A percentile compares a stretch with the other conserved stretches of the same genome.
Evolutionary conservation across 2,888 invertebrate species (phyloP).

Genomic region (Apantesis nais): DNA sequence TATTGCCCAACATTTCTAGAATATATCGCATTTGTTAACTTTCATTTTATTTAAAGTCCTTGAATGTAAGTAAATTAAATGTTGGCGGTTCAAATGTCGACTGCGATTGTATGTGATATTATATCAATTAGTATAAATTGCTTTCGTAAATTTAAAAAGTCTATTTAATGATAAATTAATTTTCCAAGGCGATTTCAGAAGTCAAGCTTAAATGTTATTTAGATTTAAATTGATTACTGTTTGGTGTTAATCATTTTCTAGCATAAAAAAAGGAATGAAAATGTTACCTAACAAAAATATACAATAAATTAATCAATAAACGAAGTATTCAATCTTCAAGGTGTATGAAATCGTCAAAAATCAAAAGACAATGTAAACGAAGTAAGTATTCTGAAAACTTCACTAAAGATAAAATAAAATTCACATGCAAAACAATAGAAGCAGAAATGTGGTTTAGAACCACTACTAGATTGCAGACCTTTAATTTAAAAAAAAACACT

Average conservation of each 20-base stretch:
- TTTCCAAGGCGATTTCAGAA: neutral
- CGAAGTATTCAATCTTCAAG: neutral
- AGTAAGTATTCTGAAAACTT: slow-evolving; percentile 1
- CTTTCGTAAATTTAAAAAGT: neutral
- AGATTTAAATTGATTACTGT: neutral
- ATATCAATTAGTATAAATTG: neutral
- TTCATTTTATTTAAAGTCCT: slow-evolving; percentile 45
- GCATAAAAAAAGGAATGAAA: neutral
- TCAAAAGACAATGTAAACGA: neutral
- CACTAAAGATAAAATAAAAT: slow-evolving; percentile 45
- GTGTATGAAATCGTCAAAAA: neutral
- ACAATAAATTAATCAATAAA: neutral
- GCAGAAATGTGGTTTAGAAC: slow-evolving; percentile 79
- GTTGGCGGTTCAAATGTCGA: slow-evolving; percentile 36
- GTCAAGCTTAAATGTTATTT: too few relatives aligned
- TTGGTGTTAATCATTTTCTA: neutral
- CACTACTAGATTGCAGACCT: slow-evolving; percentile 55
- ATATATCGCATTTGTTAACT: slow-evolving; percentile 47
- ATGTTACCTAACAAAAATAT: neutral
- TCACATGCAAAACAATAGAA: slow-evolving; percentile 65
- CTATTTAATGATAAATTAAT: neutral
- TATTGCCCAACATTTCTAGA: slow-evolving; percentile 56
- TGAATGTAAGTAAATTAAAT: slow-evolving; percentile 38
- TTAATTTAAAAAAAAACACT: slow-evolving; percentile 30
- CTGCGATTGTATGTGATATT: neutral